These are phyloP conservation scores for Dinomys branickii DNA, from an alignment of 2,113 vertebrate species.

Conservation along the genomic window DNA sequence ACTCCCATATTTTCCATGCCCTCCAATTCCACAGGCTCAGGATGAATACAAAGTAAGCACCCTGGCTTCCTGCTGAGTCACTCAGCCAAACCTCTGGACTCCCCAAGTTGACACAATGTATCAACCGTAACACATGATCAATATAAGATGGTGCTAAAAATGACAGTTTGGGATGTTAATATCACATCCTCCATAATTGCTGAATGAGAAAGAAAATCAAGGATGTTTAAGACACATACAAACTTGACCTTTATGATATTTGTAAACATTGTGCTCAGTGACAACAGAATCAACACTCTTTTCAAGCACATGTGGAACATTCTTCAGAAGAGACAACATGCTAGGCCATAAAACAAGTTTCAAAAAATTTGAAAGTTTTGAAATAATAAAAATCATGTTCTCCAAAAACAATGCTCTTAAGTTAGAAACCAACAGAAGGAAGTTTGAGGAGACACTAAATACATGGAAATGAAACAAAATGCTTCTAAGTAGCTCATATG, in stretches of 20 bases:
- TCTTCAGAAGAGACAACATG: conserved; percentile 7
- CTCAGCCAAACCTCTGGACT: too few relatives aligned
- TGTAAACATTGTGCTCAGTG: not conserved
- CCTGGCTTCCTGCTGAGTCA: too few relatives aligned
- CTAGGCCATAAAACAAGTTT: conserved; percentile 26
- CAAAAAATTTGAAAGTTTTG: conserved; percentile 42
- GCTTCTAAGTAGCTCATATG: conserved; percentile 3
- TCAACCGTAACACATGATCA: too few relatives aligned
- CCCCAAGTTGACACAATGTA: too few relatives aligned
- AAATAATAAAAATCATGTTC: conserved; percentile 26
- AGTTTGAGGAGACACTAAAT: not conserved
- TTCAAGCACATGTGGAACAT: not conserved
- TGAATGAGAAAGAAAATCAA: conserved; percentile 14
- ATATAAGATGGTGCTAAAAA: not conserved
- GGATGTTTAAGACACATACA: not conserved
- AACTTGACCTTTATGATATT: not conserved
- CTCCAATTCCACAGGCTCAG: too few relatives aligned
- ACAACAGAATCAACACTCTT: not conserved
- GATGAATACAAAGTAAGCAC: too few relatives aligned
- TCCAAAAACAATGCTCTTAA: conserved; percentile 39
- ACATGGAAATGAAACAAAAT: conserved; percentile 26
- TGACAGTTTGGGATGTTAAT: not conserved
- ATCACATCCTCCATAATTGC: not conserved
- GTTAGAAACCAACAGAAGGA: conserved; percentile 50
- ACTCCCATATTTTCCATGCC: too few relatives aligned